Percentiles rank a stretch among this genome's conserved stretches.
Conservation (phyloP, 2,113 vertebrate species). For the Hirundichthys speculiger region DNA sequence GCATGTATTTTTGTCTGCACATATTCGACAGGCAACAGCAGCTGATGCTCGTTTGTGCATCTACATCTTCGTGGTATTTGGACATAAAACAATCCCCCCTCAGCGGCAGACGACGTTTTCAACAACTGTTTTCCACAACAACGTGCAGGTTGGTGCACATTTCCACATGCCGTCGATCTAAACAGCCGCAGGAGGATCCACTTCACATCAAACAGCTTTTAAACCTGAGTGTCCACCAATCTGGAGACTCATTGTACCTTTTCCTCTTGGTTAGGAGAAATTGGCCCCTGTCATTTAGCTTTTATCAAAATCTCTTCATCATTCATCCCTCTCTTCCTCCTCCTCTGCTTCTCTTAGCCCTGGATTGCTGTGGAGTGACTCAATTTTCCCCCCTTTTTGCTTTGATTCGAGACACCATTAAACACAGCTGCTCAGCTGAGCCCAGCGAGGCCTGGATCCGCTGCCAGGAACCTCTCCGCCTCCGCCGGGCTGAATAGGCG, state of each 20-base stretch:
- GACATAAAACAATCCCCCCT: too few relatives aligned
- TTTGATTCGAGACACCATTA: constrained; percentile 63
- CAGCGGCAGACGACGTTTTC: too few relatives aligned
- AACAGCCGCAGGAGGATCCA: constrained; percentile 49
- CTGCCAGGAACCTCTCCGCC: constrained; percentile 60
- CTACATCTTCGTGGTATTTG: too few relatives aligned
- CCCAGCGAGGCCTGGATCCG: constrained; percentile 51
- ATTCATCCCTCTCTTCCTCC: constrained; percentile 57
- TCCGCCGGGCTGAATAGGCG: constrained; percentile 65
- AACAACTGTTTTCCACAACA: too few relatives aligned
- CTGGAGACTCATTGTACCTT: constrained; percentile 72
- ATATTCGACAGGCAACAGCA: too few relatives aligned
- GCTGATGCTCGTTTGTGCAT: too few relatives aligned
- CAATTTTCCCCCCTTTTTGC: background rate
- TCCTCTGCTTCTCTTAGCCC: constrained; percentile 41
- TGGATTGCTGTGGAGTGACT: constrained; percentile 62
- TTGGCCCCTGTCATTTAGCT: constrained; percentile 72
- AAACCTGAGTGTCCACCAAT: constrained; percentile 72
- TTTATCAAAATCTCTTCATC: constrained; percentile 74
- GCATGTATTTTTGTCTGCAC: too few relatives aligned
- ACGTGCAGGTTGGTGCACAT: too few relatives aligned
- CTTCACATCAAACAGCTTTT: constrained; percentile 66
- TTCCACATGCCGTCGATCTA: constrained; percentile 44
- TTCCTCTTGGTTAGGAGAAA: constrained; percentile 67
- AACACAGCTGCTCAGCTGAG: constrained; percentile 74